Base-by-base conservation (phyloP, 2,888 invertebrate species). In the Coenonympha glycerion region DNA sequence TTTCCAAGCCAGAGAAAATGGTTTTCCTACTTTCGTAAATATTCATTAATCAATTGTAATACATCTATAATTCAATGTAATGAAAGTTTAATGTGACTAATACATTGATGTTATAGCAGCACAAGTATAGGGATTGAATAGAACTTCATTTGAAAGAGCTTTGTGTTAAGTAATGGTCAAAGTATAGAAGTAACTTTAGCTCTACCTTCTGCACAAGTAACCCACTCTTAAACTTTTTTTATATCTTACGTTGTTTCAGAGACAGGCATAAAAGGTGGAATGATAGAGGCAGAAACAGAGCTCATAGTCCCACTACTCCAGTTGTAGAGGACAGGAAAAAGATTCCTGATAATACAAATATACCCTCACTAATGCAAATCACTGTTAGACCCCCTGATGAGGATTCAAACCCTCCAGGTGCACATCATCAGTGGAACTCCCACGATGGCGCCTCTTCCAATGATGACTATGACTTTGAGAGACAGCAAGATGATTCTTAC, bases 281-380 rank as follows among this genome's bases (percentile, higher is more conserved):
- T 62, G 80, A 80, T 13, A 76, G 76, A 65, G 68, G 69, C 21
- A 71, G 73, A 48, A 73, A 74, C 45, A 65, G 65, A 16, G 59
- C 60, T 8, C 73, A 75, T 15, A 85, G 80, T 59, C 85, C 83
- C 3, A 68, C 62, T 16, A 73, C 73, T 34, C 71, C 76, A 28
- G 58, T 66, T 42, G 39, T 70, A 21, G 83, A 83, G 55, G 82
- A 82, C 6, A 70, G 76, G 59, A 78, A 70, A 41, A 73, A 71
- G 58, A 50, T 52, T 28, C 50, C 52, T 11, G 77, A 74, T 16
- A 68, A 64, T 47, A 67, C 64, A 59, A 63, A 62, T 51, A 83
- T 82, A 52, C 79, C 77, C 47, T 59, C 82, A 16, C 70, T 80
- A 4, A 84, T 83, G 82, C 84, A 85, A 66, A 67, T 79, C 6